A percentile compares a stretch with the other conserved stretches of the same genome.
Evolutionary conservation across 1,140 invertebrate genomes (phyloP).

Genomic region (Pogonomyrmex barbatus): DNA sequence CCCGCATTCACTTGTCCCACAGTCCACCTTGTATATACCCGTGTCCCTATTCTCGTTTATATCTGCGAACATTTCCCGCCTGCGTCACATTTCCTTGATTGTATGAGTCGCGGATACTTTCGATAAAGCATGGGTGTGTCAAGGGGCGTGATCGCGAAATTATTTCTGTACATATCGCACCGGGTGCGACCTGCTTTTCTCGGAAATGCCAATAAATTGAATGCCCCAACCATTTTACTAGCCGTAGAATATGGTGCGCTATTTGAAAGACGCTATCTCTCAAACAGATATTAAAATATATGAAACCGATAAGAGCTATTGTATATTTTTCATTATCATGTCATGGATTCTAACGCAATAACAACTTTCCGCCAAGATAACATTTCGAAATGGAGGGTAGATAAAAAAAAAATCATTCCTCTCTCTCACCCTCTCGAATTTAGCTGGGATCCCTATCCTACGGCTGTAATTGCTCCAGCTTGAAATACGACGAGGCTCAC

Average conservation of each 20-base stretch:
- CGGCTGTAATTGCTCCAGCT: slow-evolving; percentile 49
- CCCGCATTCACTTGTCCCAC: not conserved
- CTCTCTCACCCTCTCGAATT: not conserved
- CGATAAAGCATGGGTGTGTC: slow-evolving; percentile 43
- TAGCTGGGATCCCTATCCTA: not conserved
- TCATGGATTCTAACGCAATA: not conserved
- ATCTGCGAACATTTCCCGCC: slow-evolving; percentile 48
- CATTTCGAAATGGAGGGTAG: not conserved
- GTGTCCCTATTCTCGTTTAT: slow-evolving; percentile 50
- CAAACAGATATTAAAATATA: not conserved
- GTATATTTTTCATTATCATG: not conserved
- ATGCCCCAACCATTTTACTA: not conserved
- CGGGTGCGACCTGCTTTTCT: not conserved
- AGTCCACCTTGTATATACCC: slow-evolving; percentile 43
- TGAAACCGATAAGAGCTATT: not conserved
- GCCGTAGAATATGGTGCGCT: not conserved
- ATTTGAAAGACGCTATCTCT: not conserved
- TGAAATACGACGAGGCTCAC: slow-evolving; percentile 60
- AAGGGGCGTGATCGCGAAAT: slow-evolving; percentile 46
- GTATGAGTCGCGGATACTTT: slow-evolving; percentile 21
- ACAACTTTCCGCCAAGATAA: not conserved
- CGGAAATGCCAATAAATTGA: slow-evolving; percentile 39
- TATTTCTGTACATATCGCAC: slow-evolving; percentile 48
- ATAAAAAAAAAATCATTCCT: not conserved
- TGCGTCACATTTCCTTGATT: slow-evolving; percentile 50